Percentiles rank a stretch among this genome's conserved stretches.
Conservation (phyloP, 2,888 invertebrate genomes). For the Celastrina argiolus region DNA sequence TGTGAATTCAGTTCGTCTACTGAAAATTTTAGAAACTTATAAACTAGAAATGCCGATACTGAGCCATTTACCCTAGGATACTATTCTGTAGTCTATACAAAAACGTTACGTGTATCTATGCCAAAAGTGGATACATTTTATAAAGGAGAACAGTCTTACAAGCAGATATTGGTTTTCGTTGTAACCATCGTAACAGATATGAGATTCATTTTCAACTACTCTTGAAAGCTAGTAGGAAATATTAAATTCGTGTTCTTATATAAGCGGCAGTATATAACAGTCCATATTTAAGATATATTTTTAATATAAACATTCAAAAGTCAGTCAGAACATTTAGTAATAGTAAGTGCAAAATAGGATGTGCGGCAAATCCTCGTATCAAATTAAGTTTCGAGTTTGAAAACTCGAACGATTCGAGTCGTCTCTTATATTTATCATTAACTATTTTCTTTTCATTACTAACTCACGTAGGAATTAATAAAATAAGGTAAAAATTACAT, state of each 20-base stretch:
- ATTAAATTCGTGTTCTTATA: slow-evolving; percentile 23
- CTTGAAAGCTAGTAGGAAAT: slow-evolving; percentile 15
- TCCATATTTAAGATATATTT: slow-evolving; percentile 25
- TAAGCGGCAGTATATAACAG: slow-evolving; percentile 27
- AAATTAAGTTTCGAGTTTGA: neutral
- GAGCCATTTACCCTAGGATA: slow-evolving; percentile 8
- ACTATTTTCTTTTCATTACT: neutral
- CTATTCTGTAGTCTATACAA: neutral
- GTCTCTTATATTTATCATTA: neutral
- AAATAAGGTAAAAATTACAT: slow-evolving; percentile 13
- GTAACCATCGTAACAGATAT: slow-evolving; percentile 32
- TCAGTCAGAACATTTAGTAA: slow-evolving; percentile 18
- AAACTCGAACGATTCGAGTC: neutral
- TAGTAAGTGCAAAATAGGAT: slow-evolving; percentile 10
- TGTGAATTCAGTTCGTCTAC: neutral
- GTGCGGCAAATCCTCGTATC: slow-evolving; percentile 4
- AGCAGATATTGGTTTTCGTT: slow-evolving; percentile 40
- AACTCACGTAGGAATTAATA: slow-evolving; percentile 2
- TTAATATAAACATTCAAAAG: slow-evolving; percentile 24
- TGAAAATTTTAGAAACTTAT: neutral
- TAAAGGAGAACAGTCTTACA: slow-evolving; percentile 24
- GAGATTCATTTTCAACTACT: slow-evolving; percentile 17
- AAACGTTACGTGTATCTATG: neutral
- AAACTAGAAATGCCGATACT: slow-evolving; percentile 19
- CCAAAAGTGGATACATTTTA: neutral